Percentiles rank a stretch among this genome's conserved stretches.
Conservation (phyloP, 1,140 invertebrate species). For the Euura saliciscinereae region DNA sequence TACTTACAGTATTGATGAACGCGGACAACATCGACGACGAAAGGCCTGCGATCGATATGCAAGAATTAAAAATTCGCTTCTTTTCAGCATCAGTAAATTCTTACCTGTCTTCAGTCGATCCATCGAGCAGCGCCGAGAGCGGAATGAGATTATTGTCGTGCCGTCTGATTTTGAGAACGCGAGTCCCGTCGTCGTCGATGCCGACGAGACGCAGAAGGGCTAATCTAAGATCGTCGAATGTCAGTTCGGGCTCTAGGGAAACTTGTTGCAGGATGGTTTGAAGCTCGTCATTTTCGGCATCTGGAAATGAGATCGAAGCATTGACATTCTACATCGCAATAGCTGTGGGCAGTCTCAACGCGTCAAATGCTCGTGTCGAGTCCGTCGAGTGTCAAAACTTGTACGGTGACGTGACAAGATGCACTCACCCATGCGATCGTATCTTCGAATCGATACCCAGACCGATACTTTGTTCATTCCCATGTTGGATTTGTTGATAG, state of each 20-base stretch:
- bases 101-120: constrained; percentile 45
- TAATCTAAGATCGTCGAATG: constrained; percentile 42
- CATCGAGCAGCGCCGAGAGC: constrained; percentile 41
- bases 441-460: constrained; percentile 47
- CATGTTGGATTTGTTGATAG: constrained; percentile 29
- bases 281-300: constrained; percentile 33
- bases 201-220: constrained; percentile 39
- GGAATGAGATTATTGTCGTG: constrained; percentile 49
- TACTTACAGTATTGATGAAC: constrained; percentile 53
- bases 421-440: constrained; percentile 46
- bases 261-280: constrained; percentile 37
- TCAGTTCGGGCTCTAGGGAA: constrained; percentile 35
- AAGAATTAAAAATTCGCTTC: constrained; percentile 5
- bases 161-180: constrained; percentile 47
- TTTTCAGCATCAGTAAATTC: no score
- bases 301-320: constrained; percentile 28
- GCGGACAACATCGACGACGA: constrained; percentile 46
- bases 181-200: constrained; percentile 39
- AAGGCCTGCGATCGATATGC: constrained; percentile 33
- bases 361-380: constrained; percentile 8
- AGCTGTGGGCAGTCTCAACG: neutral
- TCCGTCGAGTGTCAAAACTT: constrained; percentile 6
- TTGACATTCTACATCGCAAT: constrained; percentile 4
- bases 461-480: constrained; percentile 44
- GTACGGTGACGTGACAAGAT: constrained; percentile 21